Percentiles rank a stretch among this genome's conserved stretches.
Conservation (phyloP, 2,797 vertebrate genomes). For the Phataginus tetradactyla region DNA sequence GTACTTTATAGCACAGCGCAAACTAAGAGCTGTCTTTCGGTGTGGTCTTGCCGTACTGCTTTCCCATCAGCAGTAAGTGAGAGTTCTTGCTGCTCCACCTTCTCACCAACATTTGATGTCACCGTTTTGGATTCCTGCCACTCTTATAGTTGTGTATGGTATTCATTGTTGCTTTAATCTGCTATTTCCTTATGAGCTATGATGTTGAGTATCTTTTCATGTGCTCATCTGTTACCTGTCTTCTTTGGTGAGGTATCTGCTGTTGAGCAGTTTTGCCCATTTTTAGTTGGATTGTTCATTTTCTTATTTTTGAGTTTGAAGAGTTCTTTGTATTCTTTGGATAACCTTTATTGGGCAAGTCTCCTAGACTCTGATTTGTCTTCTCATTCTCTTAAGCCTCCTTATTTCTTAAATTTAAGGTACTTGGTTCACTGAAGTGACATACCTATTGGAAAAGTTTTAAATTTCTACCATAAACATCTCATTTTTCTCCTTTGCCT, state of each 20-base stretch:
- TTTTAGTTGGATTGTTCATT: background rate
- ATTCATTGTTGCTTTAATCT: background rate
- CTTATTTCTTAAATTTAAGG: constrained; percentile 22
- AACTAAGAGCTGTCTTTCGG: background rate
- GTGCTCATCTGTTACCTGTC: background rate
- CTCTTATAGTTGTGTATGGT: background rate
- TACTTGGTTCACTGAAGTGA: background rate
- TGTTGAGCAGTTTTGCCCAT: background rate
- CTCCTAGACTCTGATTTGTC: background rate
- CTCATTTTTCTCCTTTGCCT: background rate
- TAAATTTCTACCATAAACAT: constrained; percentile 30
- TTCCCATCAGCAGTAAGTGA: background rate
- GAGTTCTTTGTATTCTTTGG: background rate
- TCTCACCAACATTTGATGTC: background rate
- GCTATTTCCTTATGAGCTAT: background rate
- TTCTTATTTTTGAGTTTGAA: constrained; percentile 11
- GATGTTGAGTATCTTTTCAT: background rate
- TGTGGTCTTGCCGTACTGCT: background rate
- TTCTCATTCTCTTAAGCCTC: background rate
- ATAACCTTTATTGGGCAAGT: background rate
- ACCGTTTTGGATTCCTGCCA: background rate
- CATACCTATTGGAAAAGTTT: background rate
- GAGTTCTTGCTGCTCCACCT: background rate
- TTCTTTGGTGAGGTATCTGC: background rate
- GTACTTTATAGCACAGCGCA: background rate